phyloP scores from a whole-genome alignment of 2,797 vertebrate species.

The Gallirallus australis region DNA sequence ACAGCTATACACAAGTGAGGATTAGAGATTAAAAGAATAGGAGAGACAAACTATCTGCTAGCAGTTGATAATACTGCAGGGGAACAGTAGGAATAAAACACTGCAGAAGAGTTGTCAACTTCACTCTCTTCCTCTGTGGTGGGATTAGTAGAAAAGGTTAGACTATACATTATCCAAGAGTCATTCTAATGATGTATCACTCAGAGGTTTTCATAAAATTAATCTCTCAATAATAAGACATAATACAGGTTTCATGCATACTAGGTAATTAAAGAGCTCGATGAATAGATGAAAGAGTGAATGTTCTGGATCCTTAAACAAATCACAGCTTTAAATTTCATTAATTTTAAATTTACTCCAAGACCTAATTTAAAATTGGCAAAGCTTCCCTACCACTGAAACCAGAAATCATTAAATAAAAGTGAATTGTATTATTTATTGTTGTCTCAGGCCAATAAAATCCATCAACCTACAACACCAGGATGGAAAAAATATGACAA shows the following conservation, averaged over 20 bases:
- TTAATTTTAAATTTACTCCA: slow-evolving; percentile 72
- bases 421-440: slow-evolving; percentile 46
- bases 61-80: slow-evolving; percentile 29
- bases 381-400: slow-evolving; percentile 14
- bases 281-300: slow-evolving; percentile 70
- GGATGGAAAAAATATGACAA: not conserved
- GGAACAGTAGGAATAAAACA: not conserved
- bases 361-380: slow-evolving; percentile 69
- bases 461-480: not conserved
- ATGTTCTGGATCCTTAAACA: slow-evolving; percentile 69
- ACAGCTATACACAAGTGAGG: not conserved
- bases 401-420: slow-evolving; percentile 56
- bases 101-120: slow-evolving; percentile 27
- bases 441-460: slow-evolving; percentile 38
- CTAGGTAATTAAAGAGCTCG: slow-evolving; percentile 65
- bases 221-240: slow-evolving; percentile 74
- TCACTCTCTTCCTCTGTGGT: not conserved
- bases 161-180: slow-evolving; percentile 56
- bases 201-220: slow-evolving; percentile 65
- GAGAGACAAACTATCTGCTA: slow-evolving; percentile 18
- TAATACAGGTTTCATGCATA: slow-evolving; percentile 67
- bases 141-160: slow-evolving; percentile 66
- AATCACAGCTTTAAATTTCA: slow-evolving; percentile 71
- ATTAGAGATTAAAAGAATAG: not conserved
- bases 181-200: slow-evolving; percentile 65